These are phyloP conservation scores for Eristalis intricaria DNA, from an alignment of 2,888 invertebrate genomes.

Conservation along the genomic window DNA sequence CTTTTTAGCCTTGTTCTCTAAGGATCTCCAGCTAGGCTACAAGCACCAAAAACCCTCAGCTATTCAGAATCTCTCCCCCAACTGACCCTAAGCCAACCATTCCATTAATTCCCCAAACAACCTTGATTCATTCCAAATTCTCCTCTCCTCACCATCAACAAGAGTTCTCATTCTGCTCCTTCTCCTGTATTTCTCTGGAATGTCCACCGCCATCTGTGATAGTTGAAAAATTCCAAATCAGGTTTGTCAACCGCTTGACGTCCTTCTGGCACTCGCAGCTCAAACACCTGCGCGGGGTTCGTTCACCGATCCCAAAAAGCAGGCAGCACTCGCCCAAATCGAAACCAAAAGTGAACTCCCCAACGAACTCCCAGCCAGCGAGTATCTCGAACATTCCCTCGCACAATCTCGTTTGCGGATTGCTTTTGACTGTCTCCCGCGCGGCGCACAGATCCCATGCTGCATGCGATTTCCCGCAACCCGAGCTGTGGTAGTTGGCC, in stretches of 20 bases:
- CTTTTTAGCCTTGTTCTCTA: too few species aligned
- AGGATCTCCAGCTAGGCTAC: too few species aligned
- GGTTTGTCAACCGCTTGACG: background rate
- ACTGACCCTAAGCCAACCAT: too few species aligned
- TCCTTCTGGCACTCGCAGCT: constrained; percentile 33
- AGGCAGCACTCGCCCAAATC: constrained; percentile 2
- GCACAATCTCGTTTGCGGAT: background rate
- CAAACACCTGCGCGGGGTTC: constrained; percentile 44
- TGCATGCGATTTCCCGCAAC: constrained; percentile 42
- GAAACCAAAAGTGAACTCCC: constrained; percentile 14
- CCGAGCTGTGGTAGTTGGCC: constrained; percentile 62
- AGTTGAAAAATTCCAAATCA: background rate
- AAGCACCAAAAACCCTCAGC: too few species aligned
- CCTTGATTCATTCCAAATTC: too few species aligned
- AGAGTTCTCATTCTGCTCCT: too few species aligned
- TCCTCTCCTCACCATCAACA: too few species aligned
- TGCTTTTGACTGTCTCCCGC: background rate
- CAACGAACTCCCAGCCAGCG: background rate
- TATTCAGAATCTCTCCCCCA: too few species aligned
- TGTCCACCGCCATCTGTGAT: too few species aligned
- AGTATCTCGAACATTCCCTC: background rate
- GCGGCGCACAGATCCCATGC: background rate
- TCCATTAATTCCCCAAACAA: too few species aligned
- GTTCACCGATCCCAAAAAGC: constrained; percentile 44
- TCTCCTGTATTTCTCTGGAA: too few species aligned